Percentiles rank a stretch among this genome's conserved stretches.
Evolutionary conservation across 2,113 vertebrate species (phyloP).

Genomic region (Colistium nudipinnis): DNA sequence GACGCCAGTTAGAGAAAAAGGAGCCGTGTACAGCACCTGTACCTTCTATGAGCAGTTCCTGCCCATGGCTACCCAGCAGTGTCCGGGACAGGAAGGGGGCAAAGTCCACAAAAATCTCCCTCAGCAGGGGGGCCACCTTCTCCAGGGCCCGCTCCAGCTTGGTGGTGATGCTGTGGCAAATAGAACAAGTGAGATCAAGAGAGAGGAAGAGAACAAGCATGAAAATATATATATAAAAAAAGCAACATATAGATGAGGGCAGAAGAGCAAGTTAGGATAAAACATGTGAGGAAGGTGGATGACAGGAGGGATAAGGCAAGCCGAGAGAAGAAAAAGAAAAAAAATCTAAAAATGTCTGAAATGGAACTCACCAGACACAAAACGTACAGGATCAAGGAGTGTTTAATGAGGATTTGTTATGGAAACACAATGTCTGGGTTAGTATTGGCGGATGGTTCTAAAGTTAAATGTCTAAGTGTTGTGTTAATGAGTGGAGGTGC

Average conservation of each 20-base stretch:
- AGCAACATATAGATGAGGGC: conserved; percentile 26
- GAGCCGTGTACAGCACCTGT: conserved; percentile 86
- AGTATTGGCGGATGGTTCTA: conserved; percentile 26
- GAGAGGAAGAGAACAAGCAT: conserved; percentile 9
- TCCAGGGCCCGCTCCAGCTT: conserved; percentile 98
- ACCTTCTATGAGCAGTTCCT: conserved; percentile 99
- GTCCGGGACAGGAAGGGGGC: conserved; percentile 97
- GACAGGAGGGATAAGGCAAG: conserved; percentile 15
- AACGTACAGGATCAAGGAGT: conserved; percentile 27
- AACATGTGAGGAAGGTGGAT: conserved; percentile 17
- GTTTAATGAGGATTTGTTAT: conserved; percentile 20
- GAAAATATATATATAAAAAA: conserved; percentile 1
- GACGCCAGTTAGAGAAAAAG: conserved; percentile 82
- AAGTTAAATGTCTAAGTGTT: conserved; percentile 15
- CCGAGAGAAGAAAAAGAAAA: conserved; percentile 12
- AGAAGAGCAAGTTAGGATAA: conserved; percentile 1
- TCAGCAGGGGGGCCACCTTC: conserved; percentile 97
- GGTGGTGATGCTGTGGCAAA: conserved; percentile 93
- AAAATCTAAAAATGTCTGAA: conserved; percentile 25
- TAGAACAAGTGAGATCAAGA: neutral
- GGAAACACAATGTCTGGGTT: conserved; percentile 51
- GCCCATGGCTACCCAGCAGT: conserved; percentile 97
- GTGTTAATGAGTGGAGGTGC: conserved; percentile 6
- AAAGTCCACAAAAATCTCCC: conserved; percentile 99
- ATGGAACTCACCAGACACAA: conserved; percentile 26